A percentile compares a stretch with the other conserved stretches of the same genome.
These are phyloP conservation scores for Menidia beryllina DNA, from an alignment of 2,113 vertebrate species.

Conservation along the genomic window DNA sequence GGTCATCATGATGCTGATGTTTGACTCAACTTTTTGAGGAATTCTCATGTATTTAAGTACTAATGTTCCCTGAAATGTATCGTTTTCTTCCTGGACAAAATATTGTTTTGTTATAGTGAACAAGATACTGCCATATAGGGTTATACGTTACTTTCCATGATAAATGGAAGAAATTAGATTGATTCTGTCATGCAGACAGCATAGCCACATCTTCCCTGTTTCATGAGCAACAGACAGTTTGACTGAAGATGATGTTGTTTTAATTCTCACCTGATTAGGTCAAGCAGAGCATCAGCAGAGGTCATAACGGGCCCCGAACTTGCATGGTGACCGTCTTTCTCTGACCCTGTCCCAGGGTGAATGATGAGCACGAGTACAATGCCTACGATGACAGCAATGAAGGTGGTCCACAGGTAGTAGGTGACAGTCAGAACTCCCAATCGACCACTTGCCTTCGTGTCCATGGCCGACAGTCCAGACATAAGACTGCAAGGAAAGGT, in stretches of 20 bases:
- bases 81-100: no score
- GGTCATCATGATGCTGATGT: not conserved
- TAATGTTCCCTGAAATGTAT: not conserved
- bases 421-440: conserved; percentile 90
- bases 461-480: conserved; percentile 91
- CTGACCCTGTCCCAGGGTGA: conserved; percentile 85
- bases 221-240: not conserved
- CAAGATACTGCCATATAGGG: no score
- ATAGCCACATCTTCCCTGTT: no score
- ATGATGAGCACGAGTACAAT: conserved; percentile 87
- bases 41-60: not conserved
- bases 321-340: conserved; percentile 81
- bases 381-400: conserved; percentile 88
- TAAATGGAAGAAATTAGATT: no score
- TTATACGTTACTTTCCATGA: no score
- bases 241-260: not conserved
- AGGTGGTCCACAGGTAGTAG: conserved; percentile 93
- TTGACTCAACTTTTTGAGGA: not conserved
- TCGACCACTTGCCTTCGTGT: conserved; percentile 86
- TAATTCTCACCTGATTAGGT: conserved; percentile 86
- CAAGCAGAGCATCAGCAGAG: conserved; percentile 88
- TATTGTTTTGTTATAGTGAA: no score
- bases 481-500: conserved; percentile 82
- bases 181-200: no score
- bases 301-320: conserved; percentile 85